Evolutionary conservation across 2,888 invertebrate species (phyloP), one percentile per base, ranked within the genome.

Genomic region (Eurytoma californica): DNA sequence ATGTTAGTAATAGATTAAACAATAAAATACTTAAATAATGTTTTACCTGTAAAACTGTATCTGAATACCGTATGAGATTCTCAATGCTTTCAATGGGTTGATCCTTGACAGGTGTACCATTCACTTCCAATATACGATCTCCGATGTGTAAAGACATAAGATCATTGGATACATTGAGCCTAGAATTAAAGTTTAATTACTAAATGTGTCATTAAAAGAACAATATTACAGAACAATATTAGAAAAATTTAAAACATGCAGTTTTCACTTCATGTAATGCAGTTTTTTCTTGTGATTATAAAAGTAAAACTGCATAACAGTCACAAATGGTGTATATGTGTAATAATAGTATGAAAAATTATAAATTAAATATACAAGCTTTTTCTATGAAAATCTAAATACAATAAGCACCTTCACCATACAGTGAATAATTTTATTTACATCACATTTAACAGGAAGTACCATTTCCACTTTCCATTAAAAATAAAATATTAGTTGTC

Each of bases 61-160:
- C 94, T 0, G 95, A 94, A 85, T 94, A 93, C 80, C 93, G 92
- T 77, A 96, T 92, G 51, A 95, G 92, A 88, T 94, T 93, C 88
- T 96, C 95, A 75, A 95, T 94, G 84, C 94, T 96, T 82, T 95
- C 94, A 67, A 96, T 92, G 0, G 96, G 94, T 72, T 95, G 94
- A 87, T 95, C 95, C 86, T 93, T 94, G 0, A 97, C 95, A 0
- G 97, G 96, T 0, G 96, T 94, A 3, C 98, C 97, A 92, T 98
- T 97, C 68, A 98, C 96, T 92, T 98, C 98, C 82, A 98, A 91
- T 83, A 98, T 97, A 86, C 95, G 93, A 91, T 98, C 98, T n/a
- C 98, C 98, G 84, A 97, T 95, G 89, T 96, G 97, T 74, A 97
- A 91, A 12, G 96, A 94, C 92, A 96, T 94, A 77, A 96, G 92